Base-by-base conservation (phyloP, 2,797 vertebrate species). In the Etheostoma perlongum region DNA sequence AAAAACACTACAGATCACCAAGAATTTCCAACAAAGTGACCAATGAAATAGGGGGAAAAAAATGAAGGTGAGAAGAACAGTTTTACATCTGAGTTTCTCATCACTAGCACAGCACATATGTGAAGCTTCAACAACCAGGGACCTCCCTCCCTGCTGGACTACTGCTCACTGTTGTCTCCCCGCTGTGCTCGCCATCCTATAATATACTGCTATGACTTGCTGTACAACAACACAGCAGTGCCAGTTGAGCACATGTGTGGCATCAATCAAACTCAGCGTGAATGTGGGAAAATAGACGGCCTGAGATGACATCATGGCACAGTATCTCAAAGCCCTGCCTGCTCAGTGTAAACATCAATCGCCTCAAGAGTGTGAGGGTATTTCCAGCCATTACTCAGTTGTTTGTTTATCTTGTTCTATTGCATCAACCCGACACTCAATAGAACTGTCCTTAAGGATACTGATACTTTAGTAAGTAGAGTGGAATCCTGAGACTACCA, bases 121-220 rank as follows among this genome's bases (percentile, higher is more conserved):
- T 54, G 57, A 77, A 66, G 78, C 70, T 85, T 79, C 76, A 88
- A 77, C 78, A 78, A 81, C 88, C 72, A 74, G 85, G 85, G 91
- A 92, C 87, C 89, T 86, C 90, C 86, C 90, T 87, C 82, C 68
- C 70, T 75, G 79, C 66, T 60, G 81, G 72, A 80, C 78, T 73
- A 79, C 74, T 51, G 73, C 74, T 71, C 18, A 25, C 63, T 74
- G 84, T 86, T 84, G 86, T 92, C 85, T 89, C 84, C 87, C 89
- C 15, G 81, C 87, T 78, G 90, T 5, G 79, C 79, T 89, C 60
- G 46, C 82, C 73, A 72, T 85, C 81, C 87, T 89, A 84, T 84
- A 86, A 92, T 89, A 89, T 63, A 82, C 85, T 81, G 88, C 94
- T 93, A 89, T 76, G 89, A 92, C 82, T 90, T 88, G 83, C 82